phyloP scores from a whole-genome alignment of 2,113 vertebrate genomes.

The Coptodon bakossiorum region DNA sequence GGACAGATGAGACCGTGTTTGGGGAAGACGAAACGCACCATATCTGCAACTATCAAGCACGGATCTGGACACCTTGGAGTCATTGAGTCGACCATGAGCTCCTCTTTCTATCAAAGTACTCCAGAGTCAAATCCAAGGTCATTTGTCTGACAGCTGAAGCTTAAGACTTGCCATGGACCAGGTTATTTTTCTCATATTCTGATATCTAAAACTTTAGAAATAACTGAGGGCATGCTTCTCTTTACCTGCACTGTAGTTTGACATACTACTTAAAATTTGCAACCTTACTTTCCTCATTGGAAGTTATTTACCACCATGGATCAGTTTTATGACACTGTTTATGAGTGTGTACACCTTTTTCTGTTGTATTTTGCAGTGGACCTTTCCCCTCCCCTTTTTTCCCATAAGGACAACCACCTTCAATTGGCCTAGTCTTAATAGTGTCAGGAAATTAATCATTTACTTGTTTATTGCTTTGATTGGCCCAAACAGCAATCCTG shows the following conservation, averaged over 20 bases:
- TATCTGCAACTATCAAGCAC: background rate
- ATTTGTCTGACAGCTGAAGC: background rate
- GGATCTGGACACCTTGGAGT: background rate
- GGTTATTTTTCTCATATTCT: background rate
- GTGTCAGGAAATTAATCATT: background rate
- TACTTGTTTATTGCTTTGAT: background rate
- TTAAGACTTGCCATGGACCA: background rate
- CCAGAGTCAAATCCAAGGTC: background rate
- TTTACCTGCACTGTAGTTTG: background rate
- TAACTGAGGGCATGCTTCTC: background rate
- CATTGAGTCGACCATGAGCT: background rate
- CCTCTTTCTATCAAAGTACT: background rate
- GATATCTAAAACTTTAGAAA: background rate
- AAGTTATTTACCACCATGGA: background rate
- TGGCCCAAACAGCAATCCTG: background rate
- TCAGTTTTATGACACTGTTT: background rate
- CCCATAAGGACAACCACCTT: background rate
- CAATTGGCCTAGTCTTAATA: background rate
- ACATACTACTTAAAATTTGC: background rate
- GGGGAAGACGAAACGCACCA: background rate
- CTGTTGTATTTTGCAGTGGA: background rate
- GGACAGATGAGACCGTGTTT: background rate
- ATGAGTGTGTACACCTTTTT: background rate
- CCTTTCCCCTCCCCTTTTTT: accelerated
- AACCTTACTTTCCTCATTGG: background rate